Conservation (phyloP, 2,888 invertebrate genomes). For the Cephus pulcher region DNA sequence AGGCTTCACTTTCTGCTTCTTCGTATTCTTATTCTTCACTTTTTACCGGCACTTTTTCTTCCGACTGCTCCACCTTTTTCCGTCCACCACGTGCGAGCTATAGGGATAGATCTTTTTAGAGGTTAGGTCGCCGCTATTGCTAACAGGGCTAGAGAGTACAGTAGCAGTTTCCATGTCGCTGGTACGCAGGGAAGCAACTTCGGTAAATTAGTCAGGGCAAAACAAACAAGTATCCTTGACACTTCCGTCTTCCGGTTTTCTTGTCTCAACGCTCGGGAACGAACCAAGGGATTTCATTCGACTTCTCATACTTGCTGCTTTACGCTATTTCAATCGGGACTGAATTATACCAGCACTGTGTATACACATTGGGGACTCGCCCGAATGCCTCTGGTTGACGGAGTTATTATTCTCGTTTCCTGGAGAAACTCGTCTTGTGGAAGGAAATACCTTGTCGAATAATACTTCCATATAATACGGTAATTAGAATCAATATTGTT, state of each 20-base stretch:
- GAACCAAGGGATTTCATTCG: not conserved
- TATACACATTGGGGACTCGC: conserved; percentile 19
- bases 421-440: conserved; percentile 12
- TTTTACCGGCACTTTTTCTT: not conserved
- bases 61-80: not conserved
- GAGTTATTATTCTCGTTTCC: conserved; percentile 45
- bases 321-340: conserved; percentile 24
- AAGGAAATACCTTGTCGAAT: conserved; percentile 15
- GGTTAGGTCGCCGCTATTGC: not conserved
- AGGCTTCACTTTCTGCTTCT: not conserved
- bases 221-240: conserved; percentile 22
- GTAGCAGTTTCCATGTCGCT: not conserved
- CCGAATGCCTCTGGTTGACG: conserved; percentile 30
- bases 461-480: not conserved
- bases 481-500: not conserved
- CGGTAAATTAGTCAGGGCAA: conserved; percentile 22
- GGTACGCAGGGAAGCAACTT: not conserved
- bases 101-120: not conserved
- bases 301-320: not conserved
- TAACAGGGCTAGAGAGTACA: not conserved
- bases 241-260: conserved; percentile 15
- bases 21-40: not conserved
- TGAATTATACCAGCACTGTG: conserved; percentile 24
- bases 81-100: not conserved
- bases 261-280: not conserved